These are phyloP conservation scores for Melitaea athalia DNA, from an alignment of 2,888 invertebrate genomes.

Conservation along the genomic window DNA sequence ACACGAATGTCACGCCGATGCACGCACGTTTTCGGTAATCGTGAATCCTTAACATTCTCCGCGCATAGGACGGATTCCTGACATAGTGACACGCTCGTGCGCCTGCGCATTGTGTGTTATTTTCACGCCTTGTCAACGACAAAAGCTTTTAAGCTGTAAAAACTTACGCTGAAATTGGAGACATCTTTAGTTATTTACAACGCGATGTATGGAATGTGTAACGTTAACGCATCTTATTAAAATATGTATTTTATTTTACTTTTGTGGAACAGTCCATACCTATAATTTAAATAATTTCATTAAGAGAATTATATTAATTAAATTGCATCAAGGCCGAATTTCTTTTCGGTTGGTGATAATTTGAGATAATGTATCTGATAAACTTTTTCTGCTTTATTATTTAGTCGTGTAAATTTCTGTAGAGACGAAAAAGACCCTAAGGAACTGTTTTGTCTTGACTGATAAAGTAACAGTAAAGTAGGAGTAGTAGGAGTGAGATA, in stretches of 20 bases:
- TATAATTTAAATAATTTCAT: not conserved
- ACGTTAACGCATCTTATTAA: not conserved
- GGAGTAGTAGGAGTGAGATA: too few species aligned
- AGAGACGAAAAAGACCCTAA: too few species aligned
- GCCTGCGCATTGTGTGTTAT: conserved; percentile 26
- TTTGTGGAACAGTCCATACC: not conserved
- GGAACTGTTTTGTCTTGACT: too few species aligned
- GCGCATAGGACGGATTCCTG: conserved; percentile 55
- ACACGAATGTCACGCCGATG: conserved; percentile 46
- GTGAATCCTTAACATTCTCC: conserved; percentile 52
- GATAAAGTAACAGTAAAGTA: too few species aligned
- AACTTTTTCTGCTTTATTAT: too few species aligned
- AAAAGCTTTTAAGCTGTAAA: conserved; percentile 23
- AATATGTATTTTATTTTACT: conserved; percentile 2
- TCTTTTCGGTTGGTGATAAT: too few species aligned
- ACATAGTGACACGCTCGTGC: conserved; percentile 74
- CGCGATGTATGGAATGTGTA: not conserved
- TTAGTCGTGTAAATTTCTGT: too few species aligned
- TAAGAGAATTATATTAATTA: too few species aligned
- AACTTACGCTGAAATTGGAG: conserved; percentile 12
- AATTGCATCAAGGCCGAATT: too few species aligned
- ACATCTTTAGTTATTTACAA: not conserved
- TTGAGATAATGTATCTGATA: too few species aligned
- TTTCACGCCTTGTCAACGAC: conserved; percentile 36
- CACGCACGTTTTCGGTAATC: conserved; percentile 47